phyloP scores from a whole-genome alignment of 2,113 vertebrate genomes.

The Channa argus region DNA sequence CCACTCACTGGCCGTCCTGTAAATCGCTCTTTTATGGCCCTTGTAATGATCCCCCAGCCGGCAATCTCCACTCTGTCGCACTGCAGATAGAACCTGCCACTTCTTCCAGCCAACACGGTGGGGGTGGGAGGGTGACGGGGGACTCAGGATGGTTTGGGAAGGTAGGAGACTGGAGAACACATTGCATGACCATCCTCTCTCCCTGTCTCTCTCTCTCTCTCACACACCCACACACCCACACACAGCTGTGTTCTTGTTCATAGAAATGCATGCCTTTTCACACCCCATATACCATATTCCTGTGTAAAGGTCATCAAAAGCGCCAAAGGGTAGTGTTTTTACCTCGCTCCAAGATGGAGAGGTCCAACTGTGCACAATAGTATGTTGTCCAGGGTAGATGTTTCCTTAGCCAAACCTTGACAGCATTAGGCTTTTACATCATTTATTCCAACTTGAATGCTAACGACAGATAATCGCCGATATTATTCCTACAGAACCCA shows the following conservation, averaged over 20 bases:
- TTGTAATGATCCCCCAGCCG: constrained; percentile 81
- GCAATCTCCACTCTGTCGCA: constrained; percentile 80
- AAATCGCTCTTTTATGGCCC: constrained; percentile 85
- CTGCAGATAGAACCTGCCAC: constrained; percentile 81
- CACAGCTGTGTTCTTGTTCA: constrained; percentile 46
- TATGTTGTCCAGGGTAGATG: constrained; percentile 22
- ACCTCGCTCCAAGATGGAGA: constrained; percentile 18
- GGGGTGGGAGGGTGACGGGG: neutral
- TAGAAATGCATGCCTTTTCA: constrained; percentile 71
- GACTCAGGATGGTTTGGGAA: constrained; percentile 48
- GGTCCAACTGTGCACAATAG: constrained; percentile 31
- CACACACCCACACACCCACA: constrained; percentile 28
- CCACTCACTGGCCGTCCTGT: constrained; percentile 75
- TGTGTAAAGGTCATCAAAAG: constrained; percentile 71
- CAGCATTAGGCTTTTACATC: constrained; percentile 29
- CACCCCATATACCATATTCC: constrained; percentile 73
- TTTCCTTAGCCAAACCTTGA: constrained; percentile 27
- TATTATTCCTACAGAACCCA: neutral
- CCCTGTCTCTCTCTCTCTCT: neutral
- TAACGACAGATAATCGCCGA: neutral
- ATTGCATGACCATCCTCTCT: constrained; percentile 25
- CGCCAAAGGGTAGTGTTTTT: constrained; percentile 59
- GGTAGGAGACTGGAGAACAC: constrained; percentile 57
- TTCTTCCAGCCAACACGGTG: constrained; percentile 53
- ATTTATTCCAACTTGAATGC: constrained; percentile 24